Percentiles rank a stretch among this genome's conserved stretches.
Conservation (phyloP, 2,888 invertebrate genomes). For the Cataglyphis cursor region DNA sequence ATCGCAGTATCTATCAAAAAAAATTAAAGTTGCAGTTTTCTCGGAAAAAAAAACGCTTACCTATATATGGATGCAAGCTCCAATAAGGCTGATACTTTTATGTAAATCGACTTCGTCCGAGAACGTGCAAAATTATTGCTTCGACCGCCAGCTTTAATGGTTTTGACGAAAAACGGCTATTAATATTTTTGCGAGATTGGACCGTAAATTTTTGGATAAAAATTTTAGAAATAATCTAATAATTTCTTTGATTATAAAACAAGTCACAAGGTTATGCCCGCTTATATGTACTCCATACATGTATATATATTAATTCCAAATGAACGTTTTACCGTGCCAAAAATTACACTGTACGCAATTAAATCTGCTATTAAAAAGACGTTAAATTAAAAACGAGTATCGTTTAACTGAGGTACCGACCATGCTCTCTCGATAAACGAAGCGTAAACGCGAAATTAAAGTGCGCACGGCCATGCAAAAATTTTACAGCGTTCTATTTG, state of each 20-base stretch:
- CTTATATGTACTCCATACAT: background rate
- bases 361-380: constrained; percentile 2
- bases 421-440: background rate
- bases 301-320: constrained; percentile 49
- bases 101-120: constrained; percentile 3
- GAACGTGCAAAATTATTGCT: constrained; percentile 13
- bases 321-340: no score
- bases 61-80: no score
- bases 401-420: background rate
- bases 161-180: constrained; percentile 13
- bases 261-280: constrained; percentile 48
- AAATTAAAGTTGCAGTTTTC: background rate
- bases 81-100: constrained; percentile 21
- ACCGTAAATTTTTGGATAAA: constrained; percentile 59
- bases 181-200: constrained; percentile 52
- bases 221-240: background rate
- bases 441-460: constrained; percentile 38
- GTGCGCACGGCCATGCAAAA: constrained; percentile 8
- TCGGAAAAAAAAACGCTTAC: no score
- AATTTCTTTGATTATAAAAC: constrained; percentile 60
- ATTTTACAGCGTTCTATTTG: constrained; percentile 9
- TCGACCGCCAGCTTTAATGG: background rate
- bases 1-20: background rate
- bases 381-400: constrained; percentile 20
- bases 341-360: background rate